Evolutionary conservation across 2,797 vertebrate species (phyloP), one percentile per base, ranked within the genome.

Genomic region (Fistularia commersonii): DNA sequence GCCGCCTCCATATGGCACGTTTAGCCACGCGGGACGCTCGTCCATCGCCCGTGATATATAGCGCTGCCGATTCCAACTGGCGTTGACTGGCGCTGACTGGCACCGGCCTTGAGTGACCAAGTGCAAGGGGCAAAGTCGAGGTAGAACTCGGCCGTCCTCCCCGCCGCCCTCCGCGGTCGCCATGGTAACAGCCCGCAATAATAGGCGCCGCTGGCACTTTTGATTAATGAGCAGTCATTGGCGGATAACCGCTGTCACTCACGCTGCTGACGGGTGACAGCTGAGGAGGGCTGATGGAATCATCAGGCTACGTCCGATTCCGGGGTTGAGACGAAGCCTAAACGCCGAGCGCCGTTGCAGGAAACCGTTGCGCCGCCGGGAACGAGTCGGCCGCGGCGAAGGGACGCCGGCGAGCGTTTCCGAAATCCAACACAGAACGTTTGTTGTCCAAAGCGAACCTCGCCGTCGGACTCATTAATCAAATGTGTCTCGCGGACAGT

Each of bases 161-260:
- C 45, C 45, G 23, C 23, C 23, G 2, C 23, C 37, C 44, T n/a
- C 12, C 11, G 23, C 5, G 6, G 72, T 88, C 74, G 45, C 82
- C 69, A 82, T 79, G 75, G 83, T 45, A 79, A 88, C 84, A 44
- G 73, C 67, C 53, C n/a, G 56, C 57, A 66, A 63, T 69, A 62
- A 73, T 59, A 69, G 69, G 76, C 72, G 80, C 73, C 48, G 54
- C 78, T 69, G 52, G 69, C 72, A 74, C 56, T 80, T 88, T 84
- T 90, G 87, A 90, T 88, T 85, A 90, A 90, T 88, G 87, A 84
- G 81, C 78, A 75, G 56, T 87, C 85, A 81, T 61, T 79, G 75
- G 79, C 51, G 75, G 80, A 77, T 82, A 85, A 89, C 85, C 66
- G 76, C 74, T 88, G 86, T 87, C 89, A 88, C 72, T 87, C 80